These are phyloP conservation scores for Bombus soroeensis DNA, from an alignment of 1,140 invertebrate species.

Conservation along the genomic window DNA sequence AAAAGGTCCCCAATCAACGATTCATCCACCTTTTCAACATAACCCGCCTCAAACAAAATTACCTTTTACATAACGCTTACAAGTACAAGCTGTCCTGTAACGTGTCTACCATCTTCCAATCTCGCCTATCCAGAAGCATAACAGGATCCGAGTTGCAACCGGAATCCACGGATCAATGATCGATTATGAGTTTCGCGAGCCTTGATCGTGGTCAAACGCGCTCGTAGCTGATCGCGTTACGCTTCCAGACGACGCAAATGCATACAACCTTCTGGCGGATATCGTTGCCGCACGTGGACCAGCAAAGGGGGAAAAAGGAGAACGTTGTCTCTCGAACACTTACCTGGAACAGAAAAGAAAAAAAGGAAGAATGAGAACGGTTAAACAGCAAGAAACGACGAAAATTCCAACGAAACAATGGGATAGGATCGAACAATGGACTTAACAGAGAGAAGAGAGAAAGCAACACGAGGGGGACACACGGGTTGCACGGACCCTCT, in stretches of 20 bases:
- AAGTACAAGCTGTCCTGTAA: too few species aligned
- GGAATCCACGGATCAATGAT: too few species aligned
- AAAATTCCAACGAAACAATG: slow-evolving; percentile 32
- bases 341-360: slow-evolving; percentile 70
- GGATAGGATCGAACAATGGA: not conserved
- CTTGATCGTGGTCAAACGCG: too few species aligned
- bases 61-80: not conserved
- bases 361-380: not conserved
- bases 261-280: too few species aligned
- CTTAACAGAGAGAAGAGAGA: not conserved
- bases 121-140: too few species aligned
- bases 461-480: not conserved
- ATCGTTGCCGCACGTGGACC: not conserved
- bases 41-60: not conserved
- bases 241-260: too few species aligned
- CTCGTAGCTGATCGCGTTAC: too few species aligned
- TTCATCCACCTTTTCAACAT: not conserved
- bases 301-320: not conserved
- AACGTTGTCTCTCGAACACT: slow-evolving; percentile 39
- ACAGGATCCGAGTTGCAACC: too few species aligned
- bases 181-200: too few species aligned
- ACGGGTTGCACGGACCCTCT: not conserved
- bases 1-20: not conserved
- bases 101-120: too few species aligned
- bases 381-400: slow-evolving; percentile 34